phyloP scores from a whole-genome alignment of 2,888 invertebrate genomes.

The Athrips mouffetella region DNA sequence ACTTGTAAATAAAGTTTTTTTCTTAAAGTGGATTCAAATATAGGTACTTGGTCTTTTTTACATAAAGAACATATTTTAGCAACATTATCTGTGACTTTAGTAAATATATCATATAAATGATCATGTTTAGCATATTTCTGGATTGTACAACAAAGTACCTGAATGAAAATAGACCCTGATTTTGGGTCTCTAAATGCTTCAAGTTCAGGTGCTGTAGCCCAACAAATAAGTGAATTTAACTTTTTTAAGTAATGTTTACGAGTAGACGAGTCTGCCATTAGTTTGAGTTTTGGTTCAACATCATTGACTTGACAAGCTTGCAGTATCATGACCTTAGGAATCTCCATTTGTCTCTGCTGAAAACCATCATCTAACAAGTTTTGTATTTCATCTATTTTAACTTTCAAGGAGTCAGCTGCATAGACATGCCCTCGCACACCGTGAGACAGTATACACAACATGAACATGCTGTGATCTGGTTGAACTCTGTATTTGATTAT shows the following conservation, averaged over 20 bases:
- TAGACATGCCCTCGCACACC: slow-evolving; percentile 62
- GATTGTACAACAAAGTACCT: slow-evolving; percentile 50
- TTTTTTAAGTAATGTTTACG: slow-evolving; percentile 46
- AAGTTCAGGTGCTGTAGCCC: slow-evolving; percentile 66
- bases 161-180: slow-evolving; percentile 63
- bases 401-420: slow-evolving; percentile 62
- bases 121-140: slow-evolving; percentile 40
- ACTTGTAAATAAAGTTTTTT: slow-evolving; percentile 58
- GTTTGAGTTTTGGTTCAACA: slow-evolving; percentile 32
- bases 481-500: slow-evolving; percentile 43
- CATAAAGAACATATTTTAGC: slow-evolving; percentile 38
- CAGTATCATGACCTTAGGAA: slow-evolving; percentile 62
- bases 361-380: slow-evolving; percentile 52
- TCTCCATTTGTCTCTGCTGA: slow-evolving; percentile 43
- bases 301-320: slow-evolving; percentile 65
- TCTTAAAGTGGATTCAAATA: slow-evolving; percentile 51
- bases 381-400: slow-evolving; percentile 62
- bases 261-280: slow-evolving; percentile 52
- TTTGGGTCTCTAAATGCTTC: slow-evolving; percentile 57
- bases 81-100: slow-evolving; percentile 51
- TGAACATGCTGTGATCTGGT: slow-evolving; percentile 58
- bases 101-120: slow-evolving; percentile 59
- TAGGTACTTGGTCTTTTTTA: slow-evolving; percentile 51
- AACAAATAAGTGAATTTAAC: slow-evolving; percentile 59
- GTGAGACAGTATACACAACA: slow-evolving; percentile 67